Evolutionary conservation across 2,888 invertebrate species (phyloP).

Genomic region (Osmoderma eremita): DNA sequence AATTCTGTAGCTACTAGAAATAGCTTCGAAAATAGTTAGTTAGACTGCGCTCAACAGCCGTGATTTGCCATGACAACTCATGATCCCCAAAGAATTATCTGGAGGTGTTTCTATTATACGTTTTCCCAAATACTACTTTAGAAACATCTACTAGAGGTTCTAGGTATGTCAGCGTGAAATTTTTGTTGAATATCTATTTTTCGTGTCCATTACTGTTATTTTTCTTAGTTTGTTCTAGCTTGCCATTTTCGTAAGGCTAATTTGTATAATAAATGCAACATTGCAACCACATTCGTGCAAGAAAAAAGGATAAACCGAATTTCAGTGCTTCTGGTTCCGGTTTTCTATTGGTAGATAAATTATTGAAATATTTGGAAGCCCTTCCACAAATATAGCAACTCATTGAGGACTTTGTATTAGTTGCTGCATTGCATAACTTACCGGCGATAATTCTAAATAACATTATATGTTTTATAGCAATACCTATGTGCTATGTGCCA

Average conservation of each 20-base stretch:
- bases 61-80: conserved; percentile 24
- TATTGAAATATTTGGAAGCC: conserved; percentile 50
- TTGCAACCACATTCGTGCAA: conserved; percentile 51
- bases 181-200: conserved; percentile 44
- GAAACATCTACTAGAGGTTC: conserved; percentile 53
- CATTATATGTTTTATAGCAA: too few species aligned
- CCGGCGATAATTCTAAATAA: conserved; percentile 52
- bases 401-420: conserved; percentile 41
- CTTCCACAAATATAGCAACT: conserved; percentile 50
- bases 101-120: conserved; percentile 54
- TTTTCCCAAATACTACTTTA: conserved; percentile 52
- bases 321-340: conserved; percentile 46
- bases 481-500: conserved; percentile 29
- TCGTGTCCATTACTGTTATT: conserved; percentile 22
- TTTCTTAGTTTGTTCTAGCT: conserved; percentile 41
- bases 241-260: conserved; percentile 54
- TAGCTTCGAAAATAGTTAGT: conserved; percentile 19
- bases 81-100: conserved; percentile 43
- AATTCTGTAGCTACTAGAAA: conserved; percentile 35
- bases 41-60: conserved; percentile 27
- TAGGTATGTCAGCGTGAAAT: conserved; percentile 47
- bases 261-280: conserved; percentile 55
- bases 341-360: conserved; percentile 40
- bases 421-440: conserved; percentile 52
- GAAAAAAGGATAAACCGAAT: too few species aligned